Evolutionary conservation across 2,888 invertebrate genomes (phyloP).

Genomic region (Entomobrya multifasciata): DNA sequence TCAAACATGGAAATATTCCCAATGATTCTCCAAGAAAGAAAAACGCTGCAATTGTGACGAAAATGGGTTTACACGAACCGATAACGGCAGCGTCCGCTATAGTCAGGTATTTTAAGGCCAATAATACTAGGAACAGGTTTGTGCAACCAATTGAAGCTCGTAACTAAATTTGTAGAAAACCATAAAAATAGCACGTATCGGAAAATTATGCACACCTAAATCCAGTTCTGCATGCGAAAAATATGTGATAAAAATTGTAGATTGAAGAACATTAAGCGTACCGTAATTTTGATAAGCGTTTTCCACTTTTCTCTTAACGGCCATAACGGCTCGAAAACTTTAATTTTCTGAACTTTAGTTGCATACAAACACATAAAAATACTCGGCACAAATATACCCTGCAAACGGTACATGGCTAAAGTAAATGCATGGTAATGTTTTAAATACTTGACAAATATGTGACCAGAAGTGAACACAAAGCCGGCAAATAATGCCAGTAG

Average conservation of each 20-base stretch:
- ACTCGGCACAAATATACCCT: constrained; percentile 71
- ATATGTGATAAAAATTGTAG: too few relatives aligned
- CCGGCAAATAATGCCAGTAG: constrained; percentile 66
- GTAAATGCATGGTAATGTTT: constrained; percentile 74
- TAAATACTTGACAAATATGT: constrained; percentile 69
- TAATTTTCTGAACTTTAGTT: constrained; percentile 28
- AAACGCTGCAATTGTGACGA: constrained; percentile 73
- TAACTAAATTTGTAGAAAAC: constrained; percentile 18
- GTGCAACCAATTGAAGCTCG: constrained; percentile 68
- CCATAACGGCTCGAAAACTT: constrained; percentile 64
- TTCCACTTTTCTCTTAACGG: constrained; percentile 55
- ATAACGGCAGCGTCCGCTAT: constrained; percentile 72
- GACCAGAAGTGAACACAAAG: constrained; percentile 61
- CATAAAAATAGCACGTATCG: too few relatives aligned
- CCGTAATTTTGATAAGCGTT: constrained; percentile 67
- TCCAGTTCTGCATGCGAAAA: too few relatives aligned
- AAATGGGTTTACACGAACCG: constrained; percentile 57
- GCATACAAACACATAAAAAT: constrained; percentile 65
- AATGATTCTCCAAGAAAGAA: constrained; percentile 74
- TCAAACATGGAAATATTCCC: constrained; percentile 72
- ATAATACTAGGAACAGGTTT: constrained; percentile 72
- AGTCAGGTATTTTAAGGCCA: constrained; percentile 68
- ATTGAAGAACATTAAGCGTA: too few relatives aligned
- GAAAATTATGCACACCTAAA: too few relatives aligned
- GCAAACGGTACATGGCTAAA: constrained; percentile 68